Base-by-base conservation (phyloP, 2,888 invertebrate species). In the Loripinus fragilis region DNA sequence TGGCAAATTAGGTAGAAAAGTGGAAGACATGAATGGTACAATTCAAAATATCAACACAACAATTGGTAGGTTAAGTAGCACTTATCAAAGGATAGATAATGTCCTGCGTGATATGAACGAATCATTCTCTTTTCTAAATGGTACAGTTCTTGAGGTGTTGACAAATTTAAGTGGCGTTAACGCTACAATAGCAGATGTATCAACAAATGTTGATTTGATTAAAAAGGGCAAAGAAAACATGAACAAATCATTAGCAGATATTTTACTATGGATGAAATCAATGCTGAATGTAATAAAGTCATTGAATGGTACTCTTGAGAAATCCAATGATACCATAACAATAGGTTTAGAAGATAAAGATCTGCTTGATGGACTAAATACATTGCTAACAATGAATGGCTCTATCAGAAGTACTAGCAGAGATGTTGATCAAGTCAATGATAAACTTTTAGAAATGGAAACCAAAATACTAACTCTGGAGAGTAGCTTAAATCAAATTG, bases 101-200 rank as follows among this genome's bases (percentile, higher is more conserved):
- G 69, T 78, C 3, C 50, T 84, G 17, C 30, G 45, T 48, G 23
- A 50, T 12, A 73, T 81, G 73, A 81, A 84, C 48, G 81, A 84
- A 38, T 55, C 78, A 25, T 78, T 75, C 30, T 55, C 70, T 2
- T 71, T 78, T 30, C 67, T 75, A 1, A 78, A 81, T 45, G 84
- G 84, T 52, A 84, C 84, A 38, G 60, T 80, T 15, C 67, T 81
- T n/a, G 81, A 80, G 52, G 78, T 76, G 10, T 74, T 84, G 25
- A 30, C 52, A 8, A 71, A 80, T 64, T 72, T 84, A 10, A 52
- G 71, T 48, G 35, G 25, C 28, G 74, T 81, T 23, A 80, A 81
- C 35, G 55, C 45, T 17, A 50, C 50, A 25, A 17, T 84, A 28
- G 12, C 0, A 8, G 71, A 77, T 15, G 52, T 81, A 42, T 65